Conservation (phyloP, 2,113 vertebrate species). For the Chloropsis cyanopogon region DNA sequence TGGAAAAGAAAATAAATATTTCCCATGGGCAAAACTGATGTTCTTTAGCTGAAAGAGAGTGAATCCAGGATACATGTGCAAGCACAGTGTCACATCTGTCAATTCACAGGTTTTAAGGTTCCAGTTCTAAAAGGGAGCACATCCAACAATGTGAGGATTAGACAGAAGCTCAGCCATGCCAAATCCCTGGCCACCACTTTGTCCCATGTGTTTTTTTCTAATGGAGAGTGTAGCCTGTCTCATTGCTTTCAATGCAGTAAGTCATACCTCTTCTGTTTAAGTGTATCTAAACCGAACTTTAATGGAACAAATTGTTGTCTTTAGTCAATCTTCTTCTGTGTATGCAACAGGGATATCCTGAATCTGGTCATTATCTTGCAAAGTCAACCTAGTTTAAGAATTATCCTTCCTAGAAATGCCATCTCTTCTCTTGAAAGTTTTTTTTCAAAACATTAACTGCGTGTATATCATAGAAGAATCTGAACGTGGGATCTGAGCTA, state of each 20-base stretch:
- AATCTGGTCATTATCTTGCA: background rate
- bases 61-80: background rate
- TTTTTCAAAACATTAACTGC: background rate
- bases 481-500: conserved; percentile 38
- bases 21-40: background rate
- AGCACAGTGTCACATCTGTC: background rate
- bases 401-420: background rate
- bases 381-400: background rate
- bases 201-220: background rate
- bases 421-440: background rate
- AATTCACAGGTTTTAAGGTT: background rate
- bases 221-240: background rate
- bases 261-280: background rate
- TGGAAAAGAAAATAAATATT: background rate
- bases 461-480: conserved; percentile 11
- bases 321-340: background rate
- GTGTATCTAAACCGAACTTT: background rate
- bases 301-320: background rate
- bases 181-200: background rate
- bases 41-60: background rate
- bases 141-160: background rate
- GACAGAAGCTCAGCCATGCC: background rate
- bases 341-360: background rate
- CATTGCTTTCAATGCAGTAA: background rate
- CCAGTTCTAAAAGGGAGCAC: background rate